Evolutionary conservation across 1,140 invertebrate species (phyloP), one percentile per base, ranked within the genome.

Genomic region (Micrasema longulum): DNA sequence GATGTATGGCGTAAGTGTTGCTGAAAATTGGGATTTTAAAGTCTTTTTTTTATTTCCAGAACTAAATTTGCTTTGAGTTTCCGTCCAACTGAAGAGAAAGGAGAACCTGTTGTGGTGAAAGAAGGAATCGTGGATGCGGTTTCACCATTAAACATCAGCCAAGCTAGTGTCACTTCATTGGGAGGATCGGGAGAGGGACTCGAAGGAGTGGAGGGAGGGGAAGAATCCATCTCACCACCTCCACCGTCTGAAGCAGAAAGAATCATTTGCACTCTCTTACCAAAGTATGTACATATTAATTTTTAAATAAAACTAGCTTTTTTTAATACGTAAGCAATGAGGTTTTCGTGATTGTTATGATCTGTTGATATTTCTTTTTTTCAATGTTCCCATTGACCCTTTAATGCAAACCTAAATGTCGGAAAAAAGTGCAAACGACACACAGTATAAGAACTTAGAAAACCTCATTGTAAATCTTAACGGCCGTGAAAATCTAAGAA

Each of bases 161-260:
- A 71, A 31, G 62, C 73, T 55, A 48, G 69, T 71, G 69, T 74
- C 50, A 67, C 74, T 43, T 47, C 75, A 35, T 55, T 75, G 50
- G 72, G 68, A 11, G 73, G 45, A 2, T 64, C 65, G 45, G 68
- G 65, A 7, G 71, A 35, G 26, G 72, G 26, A 7, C 26, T 7
- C 26, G 26, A 7, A 7, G 26, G 2, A 7, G 73, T 41, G 4
- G 68, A 69, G 45, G 68, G 65, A 7, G 71, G 36, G 31, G 72
- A 67, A 2, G 87, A 89, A 45, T 35, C 68, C n/a, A n/a, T 72
- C 76, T 89, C 88, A 67, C 91, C 91, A 53, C 90, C 91, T 41
- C 90, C 91, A 12, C 90, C 91, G 5, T 91, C 92, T 79, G 91
- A 92, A 80, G 91, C 91, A 10, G 86, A 92, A 78, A 84, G 90